Conservation (phyloP, 2,888 invertebrate species). For the Syritta pipiens region DNA sequence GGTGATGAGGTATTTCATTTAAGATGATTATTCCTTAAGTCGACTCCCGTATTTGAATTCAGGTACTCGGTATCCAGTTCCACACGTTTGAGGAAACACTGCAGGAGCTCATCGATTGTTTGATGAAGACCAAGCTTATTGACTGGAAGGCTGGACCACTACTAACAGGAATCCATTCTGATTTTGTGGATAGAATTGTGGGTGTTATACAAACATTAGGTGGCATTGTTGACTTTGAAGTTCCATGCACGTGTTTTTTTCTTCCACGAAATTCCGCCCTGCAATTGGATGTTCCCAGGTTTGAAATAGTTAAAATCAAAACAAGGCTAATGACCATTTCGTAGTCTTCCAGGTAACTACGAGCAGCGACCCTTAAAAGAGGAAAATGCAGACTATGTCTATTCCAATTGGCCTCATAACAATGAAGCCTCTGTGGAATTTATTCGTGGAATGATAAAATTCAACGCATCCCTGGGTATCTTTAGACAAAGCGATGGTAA, state of each 20-base stretch:
- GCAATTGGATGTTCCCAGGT: constrained; percentile 64
- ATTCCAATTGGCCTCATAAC: constrained; percentile 74
- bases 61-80: constrained; percentile 75
- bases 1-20: constrained; percentile 51
- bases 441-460: constrained; percentile 72
- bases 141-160: constrained; percentile 73
- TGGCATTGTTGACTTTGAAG: constrained; percentile 67
- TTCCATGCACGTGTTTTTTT: constrained; percentile 73
- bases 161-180: constrained; percentile 73
- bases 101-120: constrained; percentile 73
- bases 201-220: constrained; percentile 70
- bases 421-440: constrained; percentile 74
- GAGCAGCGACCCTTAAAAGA: constrained; percentile 67
- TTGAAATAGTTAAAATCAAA: background rate
- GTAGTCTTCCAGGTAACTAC: constrained; percentile 72
- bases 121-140: constrained; percentile 72
- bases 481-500: constrained; percentile 70
- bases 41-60: background rate
- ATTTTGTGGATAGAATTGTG: constrained; percentile 70
- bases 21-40: background rate
- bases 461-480: constrained; percentile 73
- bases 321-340: background rate
- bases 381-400: constrained; percentile 72
- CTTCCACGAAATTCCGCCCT: constrained; percentile 70
- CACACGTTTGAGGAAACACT: constrained; percentile 73